A percentile compares a stretch with the other conserved stretches of the same genome.
Conservation (phyloP, 2,113 vertebrate species). For the Hipposideros armiger region DNA sequence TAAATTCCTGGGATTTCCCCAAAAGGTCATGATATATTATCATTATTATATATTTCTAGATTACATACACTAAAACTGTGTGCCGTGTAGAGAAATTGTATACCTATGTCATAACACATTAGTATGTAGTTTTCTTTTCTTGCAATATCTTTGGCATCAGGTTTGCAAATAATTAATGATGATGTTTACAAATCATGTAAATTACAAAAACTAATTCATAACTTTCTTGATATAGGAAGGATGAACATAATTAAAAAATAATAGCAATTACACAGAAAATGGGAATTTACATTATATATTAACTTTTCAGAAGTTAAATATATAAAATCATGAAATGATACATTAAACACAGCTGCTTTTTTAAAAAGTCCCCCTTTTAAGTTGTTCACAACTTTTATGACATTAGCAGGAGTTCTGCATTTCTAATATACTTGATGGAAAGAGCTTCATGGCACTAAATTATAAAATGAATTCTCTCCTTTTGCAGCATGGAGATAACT, state of each 20-base stretch:
- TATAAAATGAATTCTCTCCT: slow-evolving; percentile 41
- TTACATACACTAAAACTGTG: neutral
- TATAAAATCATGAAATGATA: slow-evolving; percentile 44
- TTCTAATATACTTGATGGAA: slow-evolving; percentile 63
- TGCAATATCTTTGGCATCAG: slow-evolving; percentile 22
- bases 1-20: neutral
- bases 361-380: neutral
- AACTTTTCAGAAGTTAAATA: slow-evolving; percentile 10
- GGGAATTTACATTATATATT: slow-evolving; percentile 44
- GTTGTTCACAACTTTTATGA: neutral
- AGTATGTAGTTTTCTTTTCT: neutral
- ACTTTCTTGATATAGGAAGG: slow-evolving; percentile 16
- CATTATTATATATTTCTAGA: neutral
- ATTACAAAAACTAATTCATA: neutral
- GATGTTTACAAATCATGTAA: neutral
- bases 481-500: slow-evolving; percentile 41
- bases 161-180: slow-evolving; percentile 21
- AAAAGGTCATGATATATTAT: neutral
- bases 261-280: slow-evolving; percentile 12
- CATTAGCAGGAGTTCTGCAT: slow-evolving; percentile 10
- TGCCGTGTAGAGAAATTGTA: neutral
- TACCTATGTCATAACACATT: neutral
- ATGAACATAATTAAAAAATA: slow-evolving; percentile 34
- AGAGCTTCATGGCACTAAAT: neutral
- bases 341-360: neutral